Conservation (phyloP, 2,888 invertebrate species). For the Acleris holmiana region DNA sequence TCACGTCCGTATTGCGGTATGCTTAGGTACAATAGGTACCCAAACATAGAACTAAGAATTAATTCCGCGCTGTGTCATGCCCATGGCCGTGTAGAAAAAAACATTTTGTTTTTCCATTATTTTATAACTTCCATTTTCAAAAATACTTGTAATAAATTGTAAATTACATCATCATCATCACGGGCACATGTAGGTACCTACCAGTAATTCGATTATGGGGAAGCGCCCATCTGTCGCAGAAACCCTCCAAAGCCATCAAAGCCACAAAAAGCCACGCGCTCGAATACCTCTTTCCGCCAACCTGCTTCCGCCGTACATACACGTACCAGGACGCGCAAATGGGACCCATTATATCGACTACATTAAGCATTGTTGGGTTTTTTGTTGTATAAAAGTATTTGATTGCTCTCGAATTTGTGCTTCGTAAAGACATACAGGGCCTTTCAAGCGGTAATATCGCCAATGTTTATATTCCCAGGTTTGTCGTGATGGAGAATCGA, state of each 20-base stretch:
- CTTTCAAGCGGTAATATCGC: neutral
- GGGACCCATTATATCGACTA: conserved; percentile 30
- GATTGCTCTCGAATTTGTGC: conserved; percentile 13
- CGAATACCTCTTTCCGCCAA: conserved; percentile 65
- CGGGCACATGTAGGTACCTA: conserved; percentile 26
- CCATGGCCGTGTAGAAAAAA: too few relatives aligned
- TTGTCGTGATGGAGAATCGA: too few relatives aligned
- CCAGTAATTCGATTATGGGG: conserved; percentile 58
- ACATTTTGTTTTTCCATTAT: too few relatives aligned
- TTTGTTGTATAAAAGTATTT: conserved; percentile 9
- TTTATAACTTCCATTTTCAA: too few relatives aligned
- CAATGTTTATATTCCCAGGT: neutral
- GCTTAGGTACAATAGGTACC: too few relatives aligned
- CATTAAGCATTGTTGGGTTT: conserved; percentile 28
- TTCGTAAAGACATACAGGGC: neutral
- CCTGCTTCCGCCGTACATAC: conserved; percentile 64
- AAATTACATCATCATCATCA: too few relatives aligned
- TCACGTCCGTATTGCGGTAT: too few relatives aligned
- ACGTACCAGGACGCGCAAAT: conserved; percentile 36
- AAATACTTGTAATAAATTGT: too few relatives aligned
- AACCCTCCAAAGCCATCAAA: conserved; percentile 55
- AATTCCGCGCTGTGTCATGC: too few relatives aligned
- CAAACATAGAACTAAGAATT: too few relatives aligned
- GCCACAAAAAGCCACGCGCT: conserved; percentile 70
- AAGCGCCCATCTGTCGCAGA: conserved; percentile 64